Percentiles rank a stretch among this genome's conserved stretches.
Evolutionary conservation across 2,888 invertebrate genomes (phyloP).

Genomic region (Parnassius orleans): DNA sequence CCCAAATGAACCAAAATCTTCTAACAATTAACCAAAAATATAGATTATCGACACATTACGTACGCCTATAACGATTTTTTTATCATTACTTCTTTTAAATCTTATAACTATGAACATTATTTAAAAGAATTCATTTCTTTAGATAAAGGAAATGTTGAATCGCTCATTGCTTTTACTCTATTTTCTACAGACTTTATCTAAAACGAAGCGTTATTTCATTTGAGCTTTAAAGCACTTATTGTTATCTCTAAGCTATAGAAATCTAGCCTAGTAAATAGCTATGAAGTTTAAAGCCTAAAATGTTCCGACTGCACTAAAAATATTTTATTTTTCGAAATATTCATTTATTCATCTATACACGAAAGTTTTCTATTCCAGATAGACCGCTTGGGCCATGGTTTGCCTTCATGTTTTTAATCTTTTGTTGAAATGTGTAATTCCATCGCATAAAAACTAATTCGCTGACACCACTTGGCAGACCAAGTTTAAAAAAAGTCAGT

Average conservation of each 20-base stretch:
- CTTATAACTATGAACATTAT: background rate
- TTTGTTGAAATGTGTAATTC: no score
- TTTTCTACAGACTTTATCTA: constrained; percentile 16
- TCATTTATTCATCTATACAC: no score
- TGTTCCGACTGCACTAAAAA: no score
- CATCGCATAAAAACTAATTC: no score
- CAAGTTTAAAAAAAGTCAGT: no score
- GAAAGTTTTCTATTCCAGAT: no score
- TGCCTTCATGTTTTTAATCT: no score
- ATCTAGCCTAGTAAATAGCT: background rate
- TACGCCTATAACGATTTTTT: background rate
- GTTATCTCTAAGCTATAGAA: constrained; percentile 4
- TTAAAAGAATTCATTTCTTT: constrained; percentile 15
- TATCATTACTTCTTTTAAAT: background rate
- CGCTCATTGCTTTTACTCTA: constrained; percentile 8
- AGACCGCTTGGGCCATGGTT: no score
- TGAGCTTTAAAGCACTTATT: constrained; percentile 16
- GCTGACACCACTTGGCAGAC: no score
- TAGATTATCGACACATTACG: background rate
- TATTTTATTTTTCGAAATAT: no score
- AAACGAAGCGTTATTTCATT: constrained; percentile 15
- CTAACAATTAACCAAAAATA: background rate
- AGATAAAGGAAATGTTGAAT: constrained; percentile 16
- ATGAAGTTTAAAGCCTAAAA: background rate
- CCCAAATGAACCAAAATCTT: background rate